These are phyloP conservation scores for Drosophila kambysellisi DNA, from an alignment of 2,888 invertebrate species.

Conservation along the genomic window DNA sequence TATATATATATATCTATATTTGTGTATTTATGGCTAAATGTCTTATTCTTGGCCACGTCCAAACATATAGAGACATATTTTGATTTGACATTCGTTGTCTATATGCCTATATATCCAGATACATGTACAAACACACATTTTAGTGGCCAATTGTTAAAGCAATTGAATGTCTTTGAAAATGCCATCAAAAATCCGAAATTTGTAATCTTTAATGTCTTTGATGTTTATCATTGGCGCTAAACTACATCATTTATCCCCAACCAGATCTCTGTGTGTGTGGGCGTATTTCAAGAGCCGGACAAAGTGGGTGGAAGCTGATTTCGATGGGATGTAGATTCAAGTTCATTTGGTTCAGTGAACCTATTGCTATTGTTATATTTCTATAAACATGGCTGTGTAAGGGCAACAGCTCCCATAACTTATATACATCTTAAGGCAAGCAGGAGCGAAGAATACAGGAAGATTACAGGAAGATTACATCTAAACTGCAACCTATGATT, in stretches of 20 bases:
- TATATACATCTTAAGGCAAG: neutral
- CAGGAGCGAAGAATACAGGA: neutral
- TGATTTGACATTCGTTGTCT: conserved; percentile 55
- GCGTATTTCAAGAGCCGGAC: neutral
- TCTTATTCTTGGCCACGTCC: conserved; percentile 55
- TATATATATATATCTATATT: neutral
- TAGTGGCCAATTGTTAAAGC: conserved; percentile 35
- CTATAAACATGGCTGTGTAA: neutral
- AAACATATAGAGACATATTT: conserved; percentile 7
- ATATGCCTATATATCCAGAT: neutral
- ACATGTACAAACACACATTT: conserved; percentile 22
- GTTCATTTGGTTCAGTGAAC: conserved; percentile 53
- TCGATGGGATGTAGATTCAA: conserved; percentile 15
- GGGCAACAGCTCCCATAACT: neutral
- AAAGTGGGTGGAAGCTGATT: neutral
- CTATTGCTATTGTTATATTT: conserved; percentile 8
- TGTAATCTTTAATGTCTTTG: conserved; percentile 22
- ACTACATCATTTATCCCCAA: conserved; percentile 38
- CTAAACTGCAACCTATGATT: neutral
- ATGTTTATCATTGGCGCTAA: conserved; percentile 27
- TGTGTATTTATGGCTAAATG: conserved; percentile 18
- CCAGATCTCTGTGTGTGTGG: neutral
- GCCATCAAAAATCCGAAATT: conserved; percentile 20
- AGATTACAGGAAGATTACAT: neutral
- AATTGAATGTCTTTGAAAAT: conserved; percentile 33